These are phyloP conservation scores for Upupa epops DNA, from an alignment of 2,113 vertebrate species.

Conservation along the genomic window DNA sequence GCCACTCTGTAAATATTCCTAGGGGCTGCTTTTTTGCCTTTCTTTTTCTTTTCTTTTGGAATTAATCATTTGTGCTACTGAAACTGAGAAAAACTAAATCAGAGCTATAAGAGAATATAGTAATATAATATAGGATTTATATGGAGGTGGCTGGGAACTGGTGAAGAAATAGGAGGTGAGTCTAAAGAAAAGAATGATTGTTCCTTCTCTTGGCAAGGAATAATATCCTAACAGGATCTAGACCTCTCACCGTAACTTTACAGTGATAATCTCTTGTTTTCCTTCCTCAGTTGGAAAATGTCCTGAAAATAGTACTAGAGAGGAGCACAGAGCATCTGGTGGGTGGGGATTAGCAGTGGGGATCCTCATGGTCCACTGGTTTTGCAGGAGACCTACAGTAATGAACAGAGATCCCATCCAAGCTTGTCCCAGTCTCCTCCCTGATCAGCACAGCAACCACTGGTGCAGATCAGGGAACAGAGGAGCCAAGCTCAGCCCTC, in stretches of 20 bases:
- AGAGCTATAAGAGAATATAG: constrained; percentile 59
- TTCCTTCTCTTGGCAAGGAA: constrained; percentile 36
- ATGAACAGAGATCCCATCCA: not conserved
- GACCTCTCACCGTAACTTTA: constrained; percentile 30
- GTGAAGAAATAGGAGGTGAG: not conserved
- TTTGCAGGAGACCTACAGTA: not conserved
- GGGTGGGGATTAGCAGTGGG: constrained; percentile 17
- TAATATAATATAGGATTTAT: constrained; percentile 70
- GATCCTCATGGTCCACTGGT: constrained; percentile 2
- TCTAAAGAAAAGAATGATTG: not conserved
- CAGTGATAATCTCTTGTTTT: constrained; percentile 52
- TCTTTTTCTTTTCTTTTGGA: not conserved
- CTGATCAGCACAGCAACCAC: not conserved
- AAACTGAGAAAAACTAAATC: constrained; percentile 31
- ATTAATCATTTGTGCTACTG: constrained; percentile 29
- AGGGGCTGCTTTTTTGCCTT: not conserved
- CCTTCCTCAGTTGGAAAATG: constrained; percentile 53
- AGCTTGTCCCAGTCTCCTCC: not conserved
- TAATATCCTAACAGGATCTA: not conserved
- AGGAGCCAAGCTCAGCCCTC: not conserved
- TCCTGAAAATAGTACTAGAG: constrained; percentile 37
- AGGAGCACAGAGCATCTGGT: constrained; percentile 28
- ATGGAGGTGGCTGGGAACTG: constrained; percentile 10
- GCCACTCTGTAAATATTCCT: constrained; percentile 23
- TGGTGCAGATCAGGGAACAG: not conserved